Evolutionary conservation across 2,888 invertebrate genomes (phyloP).

Genomic region (Hartigia nigra): DNA sequence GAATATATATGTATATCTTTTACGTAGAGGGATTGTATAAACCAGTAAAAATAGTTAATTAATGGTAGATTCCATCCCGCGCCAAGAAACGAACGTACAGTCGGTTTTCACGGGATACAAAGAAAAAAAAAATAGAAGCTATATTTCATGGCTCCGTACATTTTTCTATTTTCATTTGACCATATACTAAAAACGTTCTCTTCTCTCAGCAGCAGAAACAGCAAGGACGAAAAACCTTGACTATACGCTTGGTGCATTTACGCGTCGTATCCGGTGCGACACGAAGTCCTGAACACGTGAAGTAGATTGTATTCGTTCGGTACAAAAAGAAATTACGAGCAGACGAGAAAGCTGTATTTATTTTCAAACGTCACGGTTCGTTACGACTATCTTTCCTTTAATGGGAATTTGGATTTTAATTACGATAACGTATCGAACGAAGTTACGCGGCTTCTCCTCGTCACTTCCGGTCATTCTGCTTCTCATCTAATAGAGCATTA

Average conservation of each 20-base stretch:
- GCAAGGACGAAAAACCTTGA: neutral
- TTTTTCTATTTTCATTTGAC: neutral
- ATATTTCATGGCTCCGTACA: neutral
- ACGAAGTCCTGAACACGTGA: neutral
- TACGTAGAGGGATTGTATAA: neutral
- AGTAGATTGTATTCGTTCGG: no score
- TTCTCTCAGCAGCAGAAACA: neutral
- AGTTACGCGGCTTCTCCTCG: neutral
- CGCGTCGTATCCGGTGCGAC: no score
- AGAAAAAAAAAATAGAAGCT: neutral
- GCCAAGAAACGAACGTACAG: neutral
- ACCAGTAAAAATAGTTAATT: neutral
- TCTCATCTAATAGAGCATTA: neutral
- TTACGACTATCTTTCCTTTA: neutral
- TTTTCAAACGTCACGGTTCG: neutral
- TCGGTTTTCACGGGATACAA: neutral
- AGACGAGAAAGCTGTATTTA: neutral
- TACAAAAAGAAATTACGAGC: neutral
- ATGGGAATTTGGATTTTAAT: conserved; percentile 4
- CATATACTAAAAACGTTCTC: no score
- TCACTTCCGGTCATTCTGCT: neutral
- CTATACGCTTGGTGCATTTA: neutral
- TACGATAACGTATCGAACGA: neutral
- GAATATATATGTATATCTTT: neutral
- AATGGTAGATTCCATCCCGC: neutral